Evolutionary conservation across 1,140 invertebrate species (phyloP), one percentile per base, ranked within the genome.

Genomic region (Drosophila lacertosa): DNA sequence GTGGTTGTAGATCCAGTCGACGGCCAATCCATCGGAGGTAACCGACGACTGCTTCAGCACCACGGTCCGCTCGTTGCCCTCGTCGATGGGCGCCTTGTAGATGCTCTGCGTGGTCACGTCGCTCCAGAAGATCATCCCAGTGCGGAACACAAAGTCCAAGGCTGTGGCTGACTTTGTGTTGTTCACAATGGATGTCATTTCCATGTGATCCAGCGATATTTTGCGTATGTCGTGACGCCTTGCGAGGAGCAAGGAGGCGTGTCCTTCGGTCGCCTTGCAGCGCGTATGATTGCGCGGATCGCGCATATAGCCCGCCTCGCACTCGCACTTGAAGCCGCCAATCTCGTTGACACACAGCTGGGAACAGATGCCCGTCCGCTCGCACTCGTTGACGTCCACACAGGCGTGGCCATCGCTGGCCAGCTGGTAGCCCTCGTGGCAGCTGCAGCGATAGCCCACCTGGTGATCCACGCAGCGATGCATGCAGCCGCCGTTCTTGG

Each of bases 1-100:
- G 77, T 99, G 96, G 91, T 96, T 96, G 91, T 99, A 98, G 54
- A 99, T 95, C 98, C 98, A 99, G 92, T 99, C 98, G 39, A 99
- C 96, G 2, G 98, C 97, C 45, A 99, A 92, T 11, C 98, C 98
- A 92, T 99, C 98, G 0, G 97, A 97, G 6, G 95, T 97, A 7
- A 96, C 96, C 22, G 97, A 92, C 88, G 97, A 95, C 42, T 97
- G 94, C 18, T 94, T 94, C 6, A 98, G 95, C 1, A 98, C 95
- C 5, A 96, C 94, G 0, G 94, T 95, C 68, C 95, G 94, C 48
- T 97, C 95, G 76, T 94, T 96, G 6, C 97, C 97, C 92, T 97
- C 97, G 79, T 98, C 97, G 60, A 98, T 97, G 2, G 97, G 97
- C n/a, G 97, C 96, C 95, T 97, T 98, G 91, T 97, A 97, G 79